phyloP scores from a whole-genome alignment of 2,888 invertebrate genomes.

The Syrphus vitripennis region DNA sequence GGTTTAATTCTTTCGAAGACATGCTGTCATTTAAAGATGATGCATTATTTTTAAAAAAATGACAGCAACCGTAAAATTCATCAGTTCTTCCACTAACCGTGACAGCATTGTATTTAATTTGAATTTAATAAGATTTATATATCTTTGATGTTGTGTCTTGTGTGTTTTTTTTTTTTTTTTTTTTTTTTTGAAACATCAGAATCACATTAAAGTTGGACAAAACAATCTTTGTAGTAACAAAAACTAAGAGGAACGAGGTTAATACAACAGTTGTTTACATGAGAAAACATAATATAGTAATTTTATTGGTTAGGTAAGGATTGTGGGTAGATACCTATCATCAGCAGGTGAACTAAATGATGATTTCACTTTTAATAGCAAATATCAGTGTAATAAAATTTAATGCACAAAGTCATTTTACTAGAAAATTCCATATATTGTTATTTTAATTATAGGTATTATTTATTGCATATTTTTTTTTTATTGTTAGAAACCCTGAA shows the following conservation, averaged over 20 bases:
- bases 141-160: slow-evolving; percentile 16
- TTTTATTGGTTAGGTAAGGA: background rate
- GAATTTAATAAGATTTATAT: slow-evolving; percentile 62
- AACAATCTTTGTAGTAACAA: background rate
- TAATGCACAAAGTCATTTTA: background rate
- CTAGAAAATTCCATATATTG: background rate
- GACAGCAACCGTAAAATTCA: slow-evolving; percentile 49
- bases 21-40: slow-evolving; percentile 60
- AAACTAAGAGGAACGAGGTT: background rate
- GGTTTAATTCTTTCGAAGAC: slow-evolving; percentile 26
- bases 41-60: slow-evolving; percentile 57
- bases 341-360: slow-evolving; percentile 3
- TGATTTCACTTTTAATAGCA: slow-evolving; percentile 6
- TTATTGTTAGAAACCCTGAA: too few relatives aligned
- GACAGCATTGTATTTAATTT: slow-evolving; percentile 65
- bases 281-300: background rate
- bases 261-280: background rate
- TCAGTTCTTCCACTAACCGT: slow-evolving; percentile 48
- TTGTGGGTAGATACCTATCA: background rate
- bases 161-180: background rate
- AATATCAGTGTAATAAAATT: background rate
- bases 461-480: too few relatives aligned
- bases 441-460: too few relatives aligned
- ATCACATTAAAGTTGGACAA: background rate
- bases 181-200: background rate